Evolutionary conservation across 2,113 vertebrate genomes (phyloP), one percentile per base, ranked within the genome.

Genomic region (Progne subis): DNA sequence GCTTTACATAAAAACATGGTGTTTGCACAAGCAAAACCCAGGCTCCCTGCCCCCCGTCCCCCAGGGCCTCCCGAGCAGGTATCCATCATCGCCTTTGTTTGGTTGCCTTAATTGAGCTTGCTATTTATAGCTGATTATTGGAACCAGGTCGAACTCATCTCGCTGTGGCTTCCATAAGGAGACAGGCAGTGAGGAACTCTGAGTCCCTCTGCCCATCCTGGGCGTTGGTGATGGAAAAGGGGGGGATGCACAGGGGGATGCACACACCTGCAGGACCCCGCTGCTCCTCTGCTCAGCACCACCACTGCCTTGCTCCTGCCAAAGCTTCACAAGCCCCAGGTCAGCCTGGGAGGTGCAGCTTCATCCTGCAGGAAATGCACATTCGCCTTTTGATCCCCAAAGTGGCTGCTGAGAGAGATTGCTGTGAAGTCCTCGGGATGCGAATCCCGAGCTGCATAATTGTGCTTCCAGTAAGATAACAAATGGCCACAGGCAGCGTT

Each of bases 101-200:
- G 89, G 57, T 56, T 37, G 68, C 46, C 49, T 95, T 96, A 92
- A 96, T 72, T 90, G 82, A 88, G 86, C 49, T 91, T 67, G 92
- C 96, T 93, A 63, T 94, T 96, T 92, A 85, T 88, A 95, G 86
- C 88, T 74, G 80, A 49, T 80, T 74, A 96, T 96, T 85, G 71
- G 77, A 97, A 90, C 87, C 88, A 94, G 96, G 86, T 87, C 77
- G 39, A 88, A 84, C 39, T 63, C 68, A 1, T 37, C 77, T 53
- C 16, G 3, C 49, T 74, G 80, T 7, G 82, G 74, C 91, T 95
- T 94, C 90, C 67, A 49, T 43, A 29, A 72, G 94, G 93, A 96
- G 88, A 77, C 63, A 37, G n/a, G n/a, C 63, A 43, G 83, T 5
- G 82, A 86, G 53, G 59, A 57, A 15, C 78, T 53, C n/a, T 29